These are phyloP conservation scores for Edolisoma coerulescens DNA, from an alignment of 2,113 vertebrate genomes.

Conservation along the genomic window DNA sequence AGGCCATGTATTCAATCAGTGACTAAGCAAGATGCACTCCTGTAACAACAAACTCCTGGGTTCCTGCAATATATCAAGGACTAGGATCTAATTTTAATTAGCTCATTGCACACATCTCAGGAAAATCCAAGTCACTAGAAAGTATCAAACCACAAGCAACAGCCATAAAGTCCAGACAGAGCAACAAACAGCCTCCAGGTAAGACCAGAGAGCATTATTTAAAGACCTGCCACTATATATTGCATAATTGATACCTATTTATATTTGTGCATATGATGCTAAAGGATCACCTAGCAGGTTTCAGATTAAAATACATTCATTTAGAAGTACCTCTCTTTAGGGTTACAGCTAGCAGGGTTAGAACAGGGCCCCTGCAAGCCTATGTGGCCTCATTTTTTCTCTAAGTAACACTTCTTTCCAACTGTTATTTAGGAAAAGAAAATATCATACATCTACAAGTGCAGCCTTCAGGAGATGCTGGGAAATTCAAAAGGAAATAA, in stretches of 20 bases:
- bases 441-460: neutral
- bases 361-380: neutral
- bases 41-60: neutral
- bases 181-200: neutral
- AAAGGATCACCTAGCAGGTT: neutral
- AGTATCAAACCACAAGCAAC: neutral
- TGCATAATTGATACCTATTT: neutral
- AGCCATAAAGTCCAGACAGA: neutral
- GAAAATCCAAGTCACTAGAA: neutral
- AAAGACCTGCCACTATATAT: neutral
- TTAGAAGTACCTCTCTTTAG: neutral
- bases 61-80: neutral
- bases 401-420: neutral
- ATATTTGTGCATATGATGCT: neutral
- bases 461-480: neutral
- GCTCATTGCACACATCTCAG: neutral
- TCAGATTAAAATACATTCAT: neutral
- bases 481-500: slow-evolving; percentile 17
- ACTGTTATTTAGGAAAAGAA: neutral
- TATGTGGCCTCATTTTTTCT: neutral
- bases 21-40: neutral
- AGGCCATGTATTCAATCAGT: neutral
- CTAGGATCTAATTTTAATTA: neutral
- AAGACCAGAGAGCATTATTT: neutral
- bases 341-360: neutral